Base-by-base conservation (phyloP, 2,888 invertebrate genomes). In the Drosophila cognata region DNA sequence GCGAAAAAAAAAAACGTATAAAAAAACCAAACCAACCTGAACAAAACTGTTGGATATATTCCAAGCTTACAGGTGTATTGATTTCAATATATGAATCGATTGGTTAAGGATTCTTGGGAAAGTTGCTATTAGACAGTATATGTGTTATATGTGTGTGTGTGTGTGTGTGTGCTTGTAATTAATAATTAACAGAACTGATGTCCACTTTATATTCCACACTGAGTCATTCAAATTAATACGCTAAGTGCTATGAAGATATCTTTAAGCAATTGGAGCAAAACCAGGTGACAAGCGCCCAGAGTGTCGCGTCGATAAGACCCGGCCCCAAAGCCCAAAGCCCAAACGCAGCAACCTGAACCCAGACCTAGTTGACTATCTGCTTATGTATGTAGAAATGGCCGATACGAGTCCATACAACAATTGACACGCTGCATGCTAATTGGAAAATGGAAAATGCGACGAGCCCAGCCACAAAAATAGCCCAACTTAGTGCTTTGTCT, bases 211-310 rank as follows among this genome's bases (percentile, higher is more conserved):
- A 80, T 76, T 25, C 62, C 25, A 56, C 16, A 52, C 52, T 21
- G 48, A 60, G 33, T 46, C 67, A 82, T 53, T 69, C 52, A 77
- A 70, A 79, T 79, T 84, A 64, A 71, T 79, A 72, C 68, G 62
- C 69, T 59, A 67, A 81, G 73, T 56, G 66, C 69, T 50, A 74
- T 67, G 71, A 70, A 73, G 59, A 64, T 78, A 81, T 80, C 70
- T 89, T 71, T 62, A 60, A 62, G 71, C 70, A 88, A 84, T 81
- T 84, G 89, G 84, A 84, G 89, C 84, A 84, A 74, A 86, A 62
- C 84, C 84, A 60, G 63, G 36, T 67, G 72, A 62, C 80, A 72
- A 59, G 33, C 52, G 16, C 33, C 80, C 65, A 56, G 36, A 48
- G 13, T 51, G 50, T 31, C 41, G 25, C 6, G 31, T 46, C 64